Conservation (phyloP, 2,797 vertebrate genomes). For the Forpus xanthops region DNA sequence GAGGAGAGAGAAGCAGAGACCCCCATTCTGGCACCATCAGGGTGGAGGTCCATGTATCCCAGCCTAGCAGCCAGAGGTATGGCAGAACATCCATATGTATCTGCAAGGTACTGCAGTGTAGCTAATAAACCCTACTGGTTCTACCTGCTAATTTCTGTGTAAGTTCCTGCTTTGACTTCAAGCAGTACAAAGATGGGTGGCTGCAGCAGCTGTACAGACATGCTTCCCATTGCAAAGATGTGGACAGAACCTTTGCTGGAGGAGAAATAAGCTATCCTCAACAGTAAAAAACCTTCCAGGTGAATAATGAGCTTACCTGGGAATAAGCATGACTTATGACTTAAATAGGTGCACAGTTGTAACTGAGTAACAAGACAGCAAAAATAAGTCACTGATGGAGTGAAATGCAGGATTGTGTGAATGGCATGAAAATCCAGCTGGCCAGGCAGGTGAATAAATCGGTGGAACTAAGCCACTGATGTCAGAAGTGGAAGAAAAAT, state of each 20-base stretch:
- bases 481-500: background rate
- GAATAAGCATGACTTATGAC: slow-evolving; percentile 10
- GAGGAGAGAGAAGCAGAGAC: background rate
- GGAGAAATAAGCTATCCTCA: background rate
- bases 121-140: background rate
- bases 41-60: background rate
- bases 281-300: background rate
- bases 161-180: background rate
- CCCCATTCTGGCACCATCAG: background rate
- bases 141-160: background rate
- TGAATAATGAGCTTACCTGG: slow-evolving; percentile 16
- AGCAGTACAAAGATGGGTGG: background rate
- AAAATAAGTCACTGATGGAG: slow-evolving; percentile 10
- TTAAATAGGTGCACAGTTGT: background rate
- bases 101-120: background rate
- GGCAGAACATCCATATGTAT: background rate
- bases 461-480: background rate
- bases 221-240: background rate
- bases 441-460: background rate
- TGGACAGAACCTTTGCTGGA: background rate
- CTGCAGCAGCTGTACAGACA: background rate
- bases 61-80: background rate
- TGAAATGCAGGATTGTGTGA: background rate
- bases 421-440: background rate
- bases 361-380: background rate